Conservation (phyloP, 2,113 vertebrate genomes). For the Hippoglossus stenolepis region DNA sequence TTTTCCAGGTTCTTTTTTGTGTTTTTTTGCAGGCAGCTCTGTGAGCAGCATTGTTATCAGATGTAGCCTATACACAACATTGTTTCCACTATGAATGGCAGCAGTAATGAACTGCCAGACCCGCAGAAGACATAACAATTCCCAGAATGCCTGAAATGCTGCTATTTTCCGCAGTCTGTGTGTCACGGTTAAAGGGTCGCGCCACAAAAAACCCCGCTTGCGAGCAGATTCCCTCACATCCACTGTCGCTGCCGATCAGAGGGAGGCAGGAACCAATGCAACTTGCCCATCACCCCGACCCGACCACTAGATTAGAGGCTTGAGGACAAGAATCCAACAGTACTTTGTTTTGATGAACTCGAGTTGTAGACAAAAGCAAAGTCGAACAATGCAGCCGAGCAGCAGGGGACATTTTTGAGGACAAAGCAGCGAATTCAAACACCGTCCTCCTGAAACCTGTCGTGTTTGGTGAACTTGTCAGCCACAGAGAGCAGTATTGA, state of each 20-base stretch:
- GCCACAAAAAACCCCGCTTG: neutral
- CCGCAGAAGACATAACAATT: slow-evolving; percentile 68
- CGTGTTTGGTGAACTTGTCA: no score
- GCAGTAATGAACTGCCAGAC: slow-evolving; percentile 47
- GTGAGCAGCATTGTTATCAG: slow-evolving; percentile 28
- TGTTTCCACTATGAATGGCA: slow-evolving; percentile 53
- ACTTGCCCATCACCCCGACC: no score
- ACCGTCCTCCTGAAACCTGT: no score
- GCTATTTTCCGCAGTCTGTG: slow-evolving; percentile 15
- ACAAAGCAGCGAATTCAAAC: neutral
- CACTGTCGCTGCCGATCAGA: neutral
- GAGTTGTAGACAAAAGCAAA: neutral
- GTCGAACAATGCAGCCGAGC: neutral
- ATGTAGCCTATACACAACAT: slow-evolving; percentile 45
- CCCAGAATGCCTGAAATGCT: slow-evolving; percentile 72
- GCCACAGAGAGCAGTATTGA: neutral
- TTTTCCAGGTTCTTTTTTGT: neutral
- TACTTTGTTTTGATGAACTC: neutral
- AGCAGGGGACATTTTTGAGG: neutral
- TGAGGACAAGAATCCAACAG: neutral
- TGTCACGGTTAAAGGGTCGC: neutral
- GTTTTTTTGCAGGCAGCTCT: slow-evolving; percentile 17
- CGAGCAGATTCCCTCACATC: neutral
- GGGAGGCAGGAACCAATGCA: neutral
- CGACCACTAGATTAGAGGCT: neutral